These are phyloP conservation scores for Plusia festucae DNA, from an alignment of 2,888 invertebrate species.

Conservation along the genomic window DNA sequence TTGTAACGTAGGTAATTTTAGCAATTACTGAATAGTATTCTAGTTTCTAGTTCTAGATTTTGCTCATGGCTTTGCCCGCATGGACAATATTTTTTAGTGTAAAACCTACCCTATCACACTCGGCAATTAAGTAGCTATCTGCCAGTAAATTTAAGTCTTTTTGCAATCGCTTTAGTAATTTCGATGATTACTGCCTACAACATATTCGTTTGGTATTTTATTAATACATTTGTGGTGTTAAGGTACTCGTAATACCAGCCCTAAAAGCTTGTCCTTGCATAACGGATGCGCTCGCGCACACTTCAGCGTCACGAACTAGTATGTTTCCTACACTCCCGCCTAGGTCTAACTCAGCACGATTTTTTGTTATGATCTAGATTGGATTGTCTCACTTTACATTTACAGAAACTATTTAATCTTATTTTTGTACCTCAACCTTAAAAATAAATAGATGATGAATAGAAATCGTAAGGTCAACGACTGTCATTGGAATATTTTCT, in stretches of 20 bases:
- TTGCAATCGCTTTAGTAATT: no score
- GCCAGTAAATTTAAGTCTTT: no score
- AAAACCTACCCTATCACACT: no score
- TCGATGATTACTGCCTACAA: no score
- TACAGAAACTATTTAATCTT: background rate
- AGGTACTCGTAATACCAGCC: conserved; percentile 22
- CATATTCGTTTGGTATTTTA: no score
- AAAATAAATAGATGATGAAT: background rate
- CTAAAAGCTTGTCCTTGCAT: conserved; percentile 68
- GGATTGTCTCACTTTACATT: background rate
- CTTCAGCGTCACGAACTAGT: conserved; percentile 14
- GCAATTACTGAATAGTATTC: no score
- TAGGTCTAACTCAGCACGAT: conserved; percentile 49
- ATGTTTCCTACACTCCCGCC: conserved; percentile 43
- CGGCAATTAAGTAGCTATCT: no score
- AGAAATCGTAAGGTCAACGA: conserved; percentile 1
- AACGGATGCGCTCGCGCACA: conserved; percentile 58
- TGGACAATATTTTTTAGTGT: no score
- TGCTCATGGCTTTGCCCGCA: no score
- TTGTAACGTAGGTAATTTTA: no score
- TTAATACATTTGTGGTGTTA: no score
- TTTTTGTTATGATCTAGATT: conserved; percentile 31
- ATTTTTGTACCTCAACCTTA: background rate
- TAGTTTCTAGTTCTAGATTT: no score
- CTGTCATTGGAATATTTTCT: background rate